Conservation (phyloP, 2,888 invertebrate species). For the Ormyrus nitidulus region DNA sequence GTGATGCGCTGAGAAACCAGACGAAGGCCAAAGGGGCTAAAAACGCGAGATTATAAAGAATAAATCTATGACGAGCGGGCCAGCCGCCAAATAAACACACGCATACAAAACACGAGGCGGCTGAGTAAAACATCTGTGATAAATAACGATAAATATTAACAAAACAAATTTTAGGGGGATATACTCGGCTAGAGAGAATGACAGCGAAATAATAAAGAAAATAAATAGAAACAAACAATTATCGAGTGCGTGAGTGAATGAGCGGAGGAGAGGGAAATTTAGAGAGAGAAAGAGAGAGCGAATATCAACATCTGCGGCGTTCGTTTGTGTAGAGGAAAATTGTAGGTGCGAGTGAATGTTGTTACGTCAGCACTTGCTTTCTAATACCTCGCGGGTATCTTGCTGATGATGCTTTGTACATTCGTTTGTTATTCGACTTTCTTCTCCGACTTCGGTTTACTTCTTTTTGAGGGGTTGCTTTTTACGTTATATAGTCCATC, state of each 20-base stretch:
- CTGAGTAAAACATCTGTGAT: slow-evolving; percentile 77
- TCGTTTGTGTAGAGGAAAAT: neutral
- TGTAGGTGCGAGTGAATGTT: neutral
- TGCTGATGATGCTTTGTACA: no score
- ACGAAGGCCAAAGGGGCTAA: slow-evolving; percentile 46
- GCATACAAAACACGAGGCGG: slow-evolving; percentile 59
- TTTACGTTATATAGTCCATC: no score
- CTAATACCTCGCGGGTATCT: no score
- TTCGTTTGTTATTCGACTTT: no score
- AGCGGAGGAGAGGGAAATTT: neutral
- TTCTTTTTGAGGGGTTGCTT: no score
- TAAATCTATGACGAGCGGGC: slow-evolving; percentile 46
- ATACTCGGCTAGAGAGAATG: slow-evolving; percentile 56
- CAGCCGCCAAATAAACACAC: slow-evolving; percentile 40
- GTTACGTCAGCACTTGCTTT: no score
- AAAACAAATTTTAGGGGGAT: slow-evolving; percentile 61
- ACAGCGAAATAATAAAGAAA: slow-evolving; percentile 48
- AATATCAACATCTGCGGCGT: neutral
- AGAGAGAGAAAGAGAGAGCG: neutral
- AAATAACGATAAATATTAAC: slow-evolving; percentile 65
- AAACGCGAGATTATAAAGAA: slow-evolving; percentile 36
- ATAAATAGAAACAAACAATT: slow-evolving; percentile 16
- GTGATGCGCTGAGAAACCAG: slow-evolving; percentile 62
- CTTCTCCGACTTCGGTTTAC: no score
- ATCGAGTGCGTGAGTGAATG: slow-evolving; percentile 9